Evolutionary conservation across 92 coral and sea anemone genomes (phyloP).

Genomic region (Actinernus sp.): DNA sequence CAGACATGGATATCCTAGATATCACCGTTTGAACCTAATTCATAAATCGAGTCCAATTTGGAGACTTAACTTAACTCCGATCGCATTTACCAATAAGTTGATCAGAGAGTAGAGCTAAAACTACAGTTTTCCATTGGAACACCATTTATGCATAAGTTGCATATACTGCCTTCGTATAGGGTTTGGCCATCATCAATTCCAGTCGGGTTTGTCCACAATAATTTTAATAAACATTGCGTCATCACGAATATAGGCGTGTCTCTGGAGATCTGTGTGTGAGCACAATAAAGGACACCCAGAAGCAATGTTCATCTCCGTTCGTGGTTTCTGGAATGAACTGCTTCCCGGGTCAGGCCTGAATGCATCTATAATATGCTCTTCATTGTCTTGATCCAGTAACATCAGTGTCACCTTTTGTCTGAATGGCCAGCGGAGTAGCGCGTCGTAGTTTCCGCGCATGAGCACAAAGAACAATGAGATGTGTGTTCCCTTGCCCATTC

Average conservation of each 20-base stretch:
- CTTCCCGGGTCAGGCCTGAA: constrained; percentile 86
- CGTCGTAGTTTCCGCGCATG: constrained; percentile 80
- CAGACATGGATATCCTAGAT: too few species aligned
- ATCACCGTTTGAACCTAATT: too few species aligned
- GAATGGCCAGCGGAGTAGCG: constrained; percentile 87
- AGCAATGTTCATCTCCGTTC: constrained; percentile 79
- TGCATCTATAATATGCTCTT: constrained; percentile 80
- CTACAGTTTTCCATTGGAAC: too few species aligned
- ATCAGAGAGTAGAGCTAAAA: too few species aligned
- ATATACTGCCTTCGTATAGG: too few species aligned
- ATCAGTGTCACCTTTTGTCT: constrained; percentile 82
- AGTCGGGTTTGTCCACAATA: constrained; percentile 65
- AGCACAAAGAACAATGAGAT: constrained; percentile 77
- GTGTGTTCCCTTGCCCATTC: constrained; percentile 78
- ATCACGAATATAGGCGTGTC: constrained; percentile 72
- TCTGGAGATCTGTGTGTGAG: constrained; percentile 48
- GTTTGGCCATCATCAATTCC: constrained; percentile 4
- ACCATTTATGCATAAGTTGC: too few species aligned
- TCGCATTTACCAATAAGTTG: too few species aligned
- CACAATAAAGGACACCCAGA: constrained; percentile 80
- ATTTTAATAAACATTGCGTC: constrained; percentile 77
- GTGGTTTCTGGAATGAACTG: constrained; percentile 79
- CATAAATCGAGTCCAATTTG: too few species aligned
- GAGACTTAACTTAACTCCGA: too few species aligned
- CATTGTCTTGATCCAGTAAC: constrained; percentile 74